Base-by-base conservation (phyloP, 1,140 invertebrate species). In the Paramacrobiotus metropolitanus region DNA sequence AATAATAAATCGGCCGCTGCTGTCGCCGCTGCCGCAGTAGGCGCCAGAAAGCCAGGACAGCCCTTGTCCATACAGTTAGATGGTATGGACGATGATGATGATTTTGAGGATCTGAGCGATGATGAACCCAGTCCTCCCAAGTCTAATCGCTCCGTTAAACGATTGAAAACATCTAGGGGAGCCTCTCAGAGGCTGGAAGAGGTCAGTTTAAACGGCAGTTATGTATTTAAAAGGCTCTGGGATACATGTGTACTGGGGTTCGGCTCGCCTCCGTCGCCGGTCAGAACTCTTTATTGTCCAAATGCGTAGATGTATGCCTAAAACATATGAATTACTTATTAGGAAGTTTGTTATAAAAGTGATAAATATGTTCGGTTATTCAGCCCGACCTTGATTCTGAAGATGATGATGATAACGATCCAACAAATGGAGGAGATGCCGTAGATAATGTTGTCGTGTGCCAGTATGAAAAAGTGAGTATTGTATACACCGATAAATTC, bases 391-490 rank as follows among this genome's bases (percentile, higher is more conserved):
- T 97, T 0, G 95, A 95, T 74, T 93, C 89, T 21, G 89, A 83
- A 67, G 89, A 93, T 74, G 77, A 78, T 70, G 92, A 96, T 78
- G 87, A 94, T 0, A 93, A 89, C 62, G 93, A 97, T 71, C 92
- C 97, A 73, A 84, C 88, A 1, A 79, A 81, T 64, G 91, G 93
- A 77, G 67, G 96, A 69, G 96, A 95, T 76, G 92, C 96, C 68
- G 92, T 92, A 59, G 92, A 96, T 65, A 95, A 97, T 79, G 90
- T 98, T 61, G 89, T 98, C 64, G 93, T 98, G 30, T 98, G 94
- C 73, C 94, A 98, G 71, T 98, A 96, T 78, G 93, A 97, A 75
- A 97, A 97, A 79, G 86, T 87, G 75, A 71, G 48, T 20, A 4
- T 20, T 24, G 28, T 9, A 4, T 24, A 55, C 15, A 55, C 48